These are phyloP conservation scores for Patella vulgata DNA, from an alignment of 1,140 invertebrate species.

Conservation along the genomic window DNA sequence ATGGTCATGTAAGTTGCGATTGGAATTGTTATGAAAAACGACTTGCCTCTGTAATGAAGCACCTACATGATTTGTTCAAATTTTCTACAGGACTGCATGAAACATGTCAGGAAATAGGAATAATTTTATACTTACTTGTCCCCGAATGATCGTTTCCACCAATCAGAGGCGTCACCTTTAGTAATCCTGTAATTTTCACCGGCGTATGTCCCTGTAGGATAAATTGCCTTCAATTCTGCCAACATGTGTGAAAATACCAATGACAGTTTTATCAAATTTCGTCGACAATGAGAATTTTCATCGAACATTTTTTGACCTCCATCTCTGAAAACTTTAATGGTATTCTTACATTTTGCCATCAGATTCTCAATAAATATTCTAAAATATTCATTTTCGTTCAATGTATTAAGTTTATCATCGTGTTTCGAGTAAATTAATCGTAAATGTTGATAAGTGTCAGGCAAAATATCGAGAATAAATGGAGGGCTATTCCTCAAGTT, in stretches of 20 bases:
- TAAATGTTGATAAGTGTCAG: conserved; percentile 97
- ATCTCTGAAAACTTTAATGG: conserved; percentile 98
- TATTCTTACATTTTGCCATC: conserved; percentile 98
- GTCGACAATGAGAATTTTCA: conserved; percentile 92
- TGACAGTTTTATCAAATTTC: conserved; percentile 97
- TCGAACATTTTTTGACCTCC: conserved; percentile 99
- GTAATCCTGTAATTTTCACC: conserved; percentile 98
- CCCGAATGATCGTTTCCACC: conserved; percentile 96
- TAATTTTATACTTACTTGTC: conserved; percentile 86
- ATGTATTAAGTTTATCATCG: conserved; percentile 88
- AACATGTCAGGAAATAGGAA: too few species aligned
- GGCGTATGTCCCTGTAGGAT: conserved; percentile 90
- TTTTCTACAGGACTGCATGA: too few species aligned
- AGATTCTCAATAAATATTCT: conserved; percentile 98
- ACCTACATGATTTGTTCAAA: too few species aligned
- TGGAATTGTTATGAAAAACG: too few species aligned
- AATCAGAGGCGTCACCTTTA: conserved; percentile 98
- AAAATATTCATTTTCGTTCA: conserved; percentile 95
- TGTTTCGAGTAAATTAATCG: conserved; percentile 94
- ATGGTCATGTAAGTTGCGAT: too few species aligned
- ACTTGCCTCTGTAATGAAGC: too few species aligned
- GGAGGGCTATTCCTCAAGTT: conserved; percentile 99
- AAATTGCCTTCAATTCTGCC: conserved; percentile 97
- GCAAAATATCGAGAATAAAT: conserved; percentile 98
- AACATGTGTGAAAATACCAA: conserved; percentile 99